Evolutionary conservation across 2,797 vertebrate species (phyloP).

Genomic region (Tokudaia tokunoshimensis): DNA sequence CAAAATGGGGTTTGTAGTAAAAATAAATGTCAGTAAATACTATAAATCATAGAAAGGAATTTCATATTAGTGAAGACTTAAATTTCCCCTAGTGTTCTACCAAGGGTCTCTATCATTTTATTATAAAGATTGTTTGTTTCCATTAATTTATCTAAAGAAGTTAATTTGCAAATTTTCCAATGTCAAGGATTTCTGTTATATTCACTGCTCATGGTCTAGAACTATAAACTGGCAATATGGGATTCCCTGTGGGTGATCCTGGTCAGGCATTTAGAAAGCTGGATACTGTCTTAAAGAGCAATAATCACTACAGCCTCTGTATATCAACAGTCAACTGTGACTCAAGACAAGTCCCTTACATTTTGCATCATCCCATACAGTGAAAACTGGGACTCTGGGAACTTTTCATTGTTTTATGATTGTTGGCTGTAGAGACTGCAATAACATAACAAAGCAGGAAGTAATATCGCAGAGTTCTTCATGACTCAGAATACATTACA

Average conservation of each 20-base stretch:
- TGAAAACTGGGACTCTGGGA: neutral
- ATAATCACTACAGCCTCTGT: neutral
- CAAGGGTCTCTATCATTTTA: neutral
- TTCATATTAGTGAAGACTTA: neutral
- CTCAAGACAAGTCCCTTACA: neutral
- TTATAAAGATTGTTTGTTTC: neutral
- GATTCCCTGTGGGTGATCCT: neutral
- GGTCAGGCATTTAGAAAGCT: neutral
- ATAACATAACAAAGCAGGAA: neutral
- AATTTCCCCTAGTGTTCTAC: neutral
- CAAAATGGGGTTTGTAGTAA: neutral
- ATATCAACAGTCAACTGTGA: neutral
- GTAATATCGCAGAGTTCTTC: neutral
- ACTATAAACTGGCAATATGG: neutral
- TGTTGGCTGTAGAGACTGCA: neutral
- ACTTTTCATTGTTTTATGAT: neutral
- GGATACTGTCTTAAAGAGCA: neutral
- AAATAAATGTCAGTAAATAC: neutral
- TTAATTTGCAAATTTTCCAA: neutral
- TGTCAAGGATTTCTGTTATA: neutral
- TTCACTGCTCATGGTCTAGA: neutral
- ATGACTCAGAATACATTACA: neutral
- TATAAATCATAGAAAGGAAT: slow-evolving; percentile 12
- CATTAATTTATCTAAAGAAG: neutral
- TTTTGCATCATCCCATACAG: neutral